A percentile compares a stretch with the other conserved stretches of the same genome.
phyloP scores from a whole-genome alignment of 2,888 invertebrate genomes.

The Elegia similella region DNA sequence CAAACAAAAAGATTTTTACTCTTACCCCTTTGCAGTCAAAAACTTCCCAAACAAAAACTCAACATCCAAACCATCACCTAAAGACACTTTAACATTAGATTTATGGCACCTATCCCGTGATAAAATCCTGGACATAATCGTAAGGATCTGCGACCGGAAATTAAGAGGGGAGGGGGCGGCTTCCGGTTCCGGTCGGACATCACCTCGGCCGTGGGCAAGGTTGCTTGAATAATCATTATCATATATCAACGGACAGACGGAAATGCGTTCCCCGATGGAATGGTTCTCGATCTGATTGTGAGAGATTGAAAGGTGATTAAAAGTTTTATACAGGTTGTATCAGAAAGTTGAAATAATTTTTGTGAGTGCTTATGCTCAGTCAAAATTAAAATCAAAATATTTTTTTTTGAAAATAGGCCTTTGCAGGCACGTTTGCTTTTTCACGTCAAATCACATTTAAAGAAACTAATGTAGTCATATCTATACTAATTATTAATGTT shows the following conservation, averaged over 20 bases:
- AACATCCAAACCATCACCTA: neutral
- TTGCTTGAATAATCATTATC: constrained; percentile 56
- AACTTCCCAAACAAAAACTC: neutral
- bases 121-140: constrained; percentile 40
- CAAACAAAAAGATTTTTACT: no score
- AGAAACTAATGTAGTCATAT: no score
- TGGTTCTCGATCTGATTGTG: neutral
- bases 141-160: constrained; percentile 68
- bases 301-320: constrained; percentile 3
- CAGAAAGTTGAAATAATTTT: neutral
- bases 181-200: constrained; percentile 62
- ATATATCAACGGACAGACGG: constrained; percentile 39
- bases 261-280: constrained; percentile 18
- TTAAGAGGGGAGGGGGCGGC: constrained; percentile 64
- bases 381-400: no score
- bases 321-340: neutral
- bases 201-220: constrained; percentile 63
- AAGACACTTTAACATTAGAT: constrained; percentile 12
- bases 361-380: no score
- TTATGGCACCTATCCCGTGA: constrained; percentile 13
- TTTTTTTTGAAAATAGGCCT: no score
- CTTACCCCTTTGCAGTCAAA: neutral
- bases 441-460: no score
- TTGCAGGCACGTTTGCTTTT: no score
- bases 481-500: no score